Conservation (phyloP, 2,797 vertebrate genomes). For the Urophycis tenuis region DNA sequence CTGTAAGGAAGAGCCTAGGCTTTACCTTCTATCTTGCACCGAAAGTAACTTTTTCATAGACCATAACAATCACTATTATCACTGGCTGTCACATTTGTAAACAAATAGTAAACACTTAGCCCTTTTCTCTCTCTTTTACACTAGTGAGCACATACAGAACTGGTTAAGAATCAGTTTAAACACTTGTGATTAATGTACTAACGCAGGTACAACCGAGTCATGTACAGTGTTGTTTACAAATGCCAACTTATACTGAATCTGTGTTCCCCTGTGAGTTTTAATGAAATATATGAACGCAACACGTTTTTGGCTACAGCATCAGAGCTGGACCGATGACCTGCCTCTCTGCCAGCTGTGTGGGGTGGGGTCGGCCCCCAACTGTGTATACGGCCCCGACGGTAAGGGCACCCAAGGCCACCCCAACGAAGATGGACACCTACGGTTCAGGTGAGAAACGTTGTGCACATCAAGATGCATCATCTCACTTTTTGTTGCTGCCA, state of each 20-base stretch:
- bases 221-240: not conserved
- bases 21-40: not conserved
- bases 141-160: not conserved
- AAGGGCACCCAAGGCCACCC: constrained; percentile 81
- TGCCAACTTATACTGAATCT: not conserved
- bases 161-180: not conserved
- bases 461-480: too few species aligned
- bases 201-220: not conserved
- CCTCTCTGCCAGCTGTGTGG: constrained; percentile 91
- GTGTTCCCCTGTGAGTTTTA: not conserved
- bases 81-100: constrained; percentile 7
- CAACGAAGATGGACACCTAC: constrained; percentile 87
- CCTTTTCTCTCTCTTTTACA: not conserved
- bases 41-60: not conserved
- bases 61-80: not conserved
- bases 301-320: constrained; percentile 65
- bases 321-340: constrained; percentile 96
- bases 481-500: too few species aligned
- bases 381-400: constrained; percentile 81
- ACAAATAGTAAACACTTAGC: constrained; percentile 7
- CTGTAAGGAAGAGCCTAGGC: too few species aligned
- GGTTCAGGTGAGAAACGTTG: constrained; percentile 76
- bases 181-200: not conserved
- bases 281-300: not conserved
- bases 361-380: constrained; percentile 86